These are phyloP conservation scores for Blomia tropicalis DNA, from an alignment of 2,888 invertebrate species.

Conservation along the genomic window DNA sequence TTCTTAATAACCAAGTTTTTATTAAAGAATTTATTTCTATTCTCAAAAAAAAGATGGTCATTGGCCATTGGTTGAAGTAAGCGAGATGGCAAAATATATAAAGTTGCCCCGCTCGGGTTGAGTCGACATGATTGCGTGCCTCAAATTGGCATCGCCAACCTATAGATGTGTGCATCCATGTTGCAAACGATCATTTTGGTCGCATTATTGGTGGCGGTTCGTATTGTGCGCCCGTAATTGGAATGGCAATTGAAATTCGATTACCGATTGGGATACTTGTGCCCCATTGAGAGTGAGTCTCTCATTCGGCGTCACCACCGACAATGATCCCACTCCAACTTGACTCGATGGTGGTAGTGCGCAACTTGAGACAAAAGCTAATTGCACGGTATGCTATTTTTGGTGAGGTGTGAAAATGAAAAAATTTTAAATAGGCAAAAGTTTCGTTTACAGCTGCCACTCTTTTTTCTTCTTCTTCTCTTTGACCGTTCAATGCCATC, in stretches of 20 bases:
- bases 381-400: neutral
- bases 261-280: neutral
- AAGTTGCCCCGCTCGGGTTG: too few species aligned
- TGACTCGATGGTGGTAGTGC: neutral
- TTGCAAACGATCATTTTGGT: neutral
- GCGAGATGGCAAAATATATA: too few species aligned
- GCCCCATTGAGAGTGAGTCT: too few species aligned
- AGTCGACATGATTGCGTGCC: neutral
- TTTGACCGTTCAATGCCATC: neutral
- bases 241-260: neutral
- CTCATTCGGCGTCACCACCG: too few species aligned
- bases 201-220: neutral
- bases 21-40: too few species aligned
- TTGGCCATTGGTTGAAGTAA: too few species aligned
- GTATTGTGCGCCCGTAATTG: neutral
- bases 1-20: neutral
- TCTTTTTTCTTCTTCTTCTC: neutral
- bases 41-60: too few species aligned
- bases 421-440: conserved; percentile 12
- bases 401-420: conserved; percentile 10
- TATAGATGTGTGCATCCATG: neutral
- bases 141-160: neutral
- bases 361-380: neutral
- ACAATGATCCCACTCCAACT: neutral
- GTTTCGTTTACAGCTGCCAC: neutral